Evolutionary conservation across 35 echinoderm and acorn worm genomes (phyloP), one percentile per base, ranked within the genome.

Genomic region (Stichopus chloronotus): DNA sequence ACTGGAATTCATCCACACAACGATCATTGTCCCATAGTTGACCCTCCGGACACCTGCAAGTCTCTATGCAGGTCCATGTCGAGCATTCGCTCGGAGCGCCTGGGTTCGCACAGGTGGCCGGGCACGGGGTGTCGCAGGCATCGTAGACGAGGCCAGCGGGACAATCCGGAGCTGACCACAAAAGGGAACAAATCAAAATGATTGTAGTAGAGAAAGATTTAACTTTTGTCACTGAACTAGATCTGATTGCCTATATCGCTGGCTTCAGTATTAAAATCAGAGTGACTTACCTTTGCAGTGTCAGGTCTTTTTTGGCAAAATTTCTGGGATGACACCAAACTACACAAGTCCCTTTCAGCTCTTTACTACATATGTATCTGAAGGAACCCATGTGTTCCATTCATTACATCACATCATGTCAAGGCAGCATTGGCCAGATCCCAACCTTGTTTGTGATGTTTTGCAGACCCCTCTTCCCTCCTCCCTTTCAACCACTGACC

Each of bases 31-130:
- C 95, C 77, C 86, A 68, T 7, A 96, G 78, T 82, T 81, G 59
- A 14, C 91, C 97, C 55, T 96, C 95, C 56, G 93, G 91, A 93
- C 95, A 98, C 13, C 85, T 78, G 65, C 97, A 98, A 9, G 94
- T 93, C 57, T 98, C 86, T 19, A 78, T 22, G 20, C 76, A 89
- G 3, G 57, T 24, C 24, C 24, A 19, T 2, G 90, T 63, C 9
- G 43, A 78, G 43, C 90, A 91, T 53, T 91, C 76, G 9, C 52
- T 72, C 8, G 59, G 65, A 69, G 88, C 24, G 53, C 91, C 60
- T 19, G 25, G 78, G 56, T 84, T 54, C 16, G 78, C 30, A 78
- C 92, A 93, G 13, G 92, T 93, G 13, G 71, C 56, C 11, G 92
- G 82, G 74, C 92, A 93, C 5, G 69, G 9, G 4, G 55, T 88